Conservation (phyloP, 1,140 invertebrate species). For the Araneus ventricosus region DNA sequence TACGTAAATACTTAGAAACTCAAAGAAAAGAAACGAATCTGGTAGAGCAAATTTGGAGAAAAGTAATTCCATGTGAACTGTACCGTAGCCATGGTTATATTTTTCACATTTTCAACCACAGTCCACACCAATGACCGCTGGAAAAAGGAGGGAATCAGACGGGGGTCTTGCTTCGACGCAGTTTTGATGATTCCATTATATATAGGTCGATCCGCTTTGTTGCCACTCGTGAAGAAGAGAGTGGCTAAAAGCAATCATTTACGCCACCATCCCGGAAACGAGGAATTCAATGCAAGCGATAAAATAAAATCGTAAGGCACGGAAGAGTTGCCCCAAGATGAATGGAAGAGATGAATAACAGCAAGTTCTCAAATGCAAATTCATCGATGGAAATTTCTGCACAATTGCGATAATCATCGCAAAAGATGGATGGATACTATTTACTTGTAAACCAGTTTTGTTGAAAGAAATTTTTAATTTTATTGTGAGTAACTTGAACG, state of each 20-base stretch:
- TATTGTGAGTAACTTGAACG: no score
- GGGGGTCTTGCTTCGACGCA: background rate
- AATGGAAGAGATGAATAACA: background rate
- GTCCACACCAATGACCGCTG: background rate
- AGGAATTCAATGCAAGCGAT: background rate
- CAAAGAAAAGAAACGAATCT: no score
- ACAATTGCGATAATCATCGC: background rate
- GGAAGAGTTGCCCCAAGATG: background rate
- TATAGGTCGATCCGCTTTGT: conserved; percentile 24
- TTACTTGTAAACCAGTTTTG: background rate
- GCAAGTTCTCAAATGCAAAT: background rate
- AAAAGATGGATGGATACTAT: background rate
- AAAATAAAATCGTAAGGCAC: background rate
- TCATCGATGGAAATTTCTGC: background rate
- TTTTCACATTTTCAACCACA: background rate
- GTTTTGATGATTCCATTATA: background rate
- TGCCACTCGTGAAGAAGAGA: background rate
- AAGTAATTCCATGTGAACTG: background rate
- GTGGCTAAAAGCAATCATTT: conserved; percentile 22
- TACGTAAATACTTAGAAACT: no score
- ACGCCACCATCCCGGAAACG: conserved; percentile 40
- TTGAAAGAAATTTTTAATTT: no score
- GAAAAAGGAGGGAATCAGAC: background rate
- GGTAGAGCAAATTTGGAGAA: no score
- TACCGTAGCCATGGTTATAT: background rate